Evolutionary conservation across 2,888 invertebrate species (phyloP), one percentile per base, ranked within the genome.

Genomic region (Pyrochroa serraticornis): DNA sequence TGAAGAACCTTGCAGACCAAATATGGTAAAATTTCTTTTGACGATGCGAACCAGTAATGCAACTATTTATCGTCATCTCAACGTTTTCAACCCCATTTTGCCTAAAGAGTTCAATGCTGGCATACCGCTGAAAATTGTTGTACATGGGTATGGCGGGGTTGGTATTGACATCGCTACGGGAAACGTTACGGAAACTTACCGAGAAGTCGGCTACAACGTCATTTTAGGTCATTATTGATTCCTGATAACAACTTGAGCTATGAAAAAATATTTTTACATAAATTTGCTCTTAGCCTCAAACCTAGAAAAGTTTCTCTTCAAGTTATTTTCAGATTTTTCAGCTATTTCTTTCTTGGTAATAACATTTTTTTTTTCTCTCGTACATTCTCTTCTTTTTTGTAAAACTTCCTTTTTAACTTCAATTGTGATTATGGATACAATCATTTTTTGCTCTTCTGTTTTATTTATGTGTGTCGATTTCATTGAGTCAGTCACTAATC

Each of bases 111-210:
- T 71, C 45, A 63, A 69, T 35, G 66, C 66, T 37, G 54, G 60
- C 14, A 53, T 61, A n/a, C 73, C 74, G 3, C 48, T 75, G 13
- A 79, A 79, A 66, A 70, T 79, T 10, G 62, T 78, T 0, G 68
- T 81, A 14, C 81, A 81, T 62, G 81, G 81, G 32, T 81, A 81
- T 65, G 80, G 79, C 6, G 81, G 80, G 8, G 59, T 76, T 14
- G 66, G 71, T 35, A 65, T 76, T 7, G 79, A 80, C 61, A 73
- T 68, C 56, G 76, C 78, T 10, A 77, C 75, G 0, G 74, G 70
- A 46, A 75, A 71, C 54, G 72, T 79, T 3, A 71, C 72, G 1
- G 64, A 67, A 50, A 73, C 75, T 1, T 78, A 78, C 53, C 71
- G 72, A 52, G 66, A 69, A 35, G 58, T 70, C 3, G 75, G 74